A percentile compares a stretch with the other conserved stretches of the same genome.
These are phyloP conservation scores for Loriculus beryllinus DNA, from an alignment of 2,797 vertebrate species.

Conservation along the genomic window DNA sequence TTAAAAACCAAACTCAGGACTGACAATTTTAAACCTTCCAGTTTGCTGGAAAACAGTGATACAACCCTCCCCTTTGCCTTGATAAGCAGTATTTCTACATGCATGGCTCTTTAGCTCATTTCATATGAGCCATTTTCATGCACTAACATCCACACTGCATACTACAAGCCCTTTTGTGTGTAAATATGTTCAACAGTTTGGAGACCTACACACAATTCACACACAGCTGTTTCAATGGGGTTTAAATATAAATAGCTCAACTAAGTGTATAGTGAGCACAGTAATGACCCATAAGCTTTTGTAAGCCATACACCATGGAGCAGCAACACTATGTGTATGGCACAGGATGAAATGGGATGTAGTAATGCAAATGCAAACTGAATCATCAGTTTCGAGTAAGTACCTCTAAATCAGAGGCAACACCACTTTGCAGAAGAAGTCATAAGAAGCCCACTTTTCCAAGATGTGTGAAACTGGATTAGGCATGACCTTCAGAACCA, in stretches of 20 bases:
- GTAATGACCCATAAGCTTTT: fast-evolving
- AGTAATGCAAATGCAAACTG: not conserved
- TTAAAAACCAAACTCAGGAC: not conserved
- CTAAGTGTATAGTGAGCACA: not conserved
- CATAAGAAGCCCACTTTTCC: not conserved
- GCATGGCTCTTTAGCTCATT: not conserved
- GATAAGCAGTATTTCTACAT: not conserved
- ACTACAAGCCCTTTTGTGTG: not conserved
- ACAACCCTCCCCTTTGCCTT: not conserved
- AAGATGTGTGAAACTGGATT: constrained; percentile 13
- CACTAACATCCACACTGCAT: not conserved
- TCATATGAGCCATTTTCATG: fast-evolving
- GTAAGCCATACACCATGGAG: not conserved
- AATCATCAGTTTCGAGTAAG: not conserved
- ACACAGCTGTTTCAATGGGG: fast-evolving
- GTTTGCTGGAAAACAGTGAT: not conserved
- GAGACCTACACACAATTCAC: not conserved
- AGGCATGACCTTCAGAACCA: constrained; percentile 26
- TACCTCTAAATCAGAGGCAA: not conserved
- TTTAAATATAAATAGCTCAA: not conserved
- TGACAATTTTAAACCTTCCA: not conserved
- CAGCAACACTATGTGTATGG: fast-evolving
- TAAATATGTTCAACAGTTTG: fast-evolving
- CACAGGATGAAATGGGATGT: not conserved
- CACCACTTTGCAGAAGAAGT: not conserved